Base-by-base conservation (phyloP, 2,888 invertebrate species). In the Bombylius major region DNA sequence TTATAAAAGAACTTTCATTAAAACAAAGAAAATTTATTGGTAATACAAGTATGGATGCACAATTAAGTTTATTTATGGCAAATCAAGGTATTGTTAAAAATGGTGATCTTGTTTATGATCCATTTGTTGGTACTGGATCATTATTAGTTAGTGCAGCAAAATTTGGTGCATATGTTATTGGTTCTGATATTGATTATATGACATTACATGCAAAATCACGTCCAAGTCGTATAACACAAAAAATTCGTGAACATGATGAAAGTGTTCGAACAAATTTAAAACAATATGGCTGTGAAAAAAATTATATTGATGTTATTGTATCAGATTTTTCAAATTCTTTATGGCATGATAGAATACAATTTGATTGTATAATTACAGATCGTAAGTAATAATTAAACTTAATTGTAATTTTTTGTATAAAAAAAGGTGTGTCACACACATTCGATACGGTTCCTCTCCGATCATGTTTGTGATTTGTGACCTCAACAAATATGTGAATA, bases 31-130 rank as follows among this genome's bases (percentile, higher is more conserved):
- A 88, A 72, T 99, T 98, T 72, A 97, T 99, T 66, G 95, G 96
- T 13, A 99, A 98, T 72, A 99, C 99, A 0, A 94, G 93, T 63
- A 99, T 99, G 99, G 98, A 99, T 71, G 88, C 98, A 0, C 89
- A 91, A 65, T 77, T 99, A 7, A 87, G 97, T 0, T 75, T 99
- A 51, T 76, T 99, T 55, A 97, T 97, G 95, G 90, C 95, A 0
- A 99, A 99, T 76, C 87, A 97, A 75, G 95, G 89, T 0, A 78
- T 83, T 71, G 82, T 92, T 6, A 72, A 75, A 54, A 65, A 75
- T 0, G 86, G 86, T 1, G 84, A 88, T 67, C 64, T 98, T 0
- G 83, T 95, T 44, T 78, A 92, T 44, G 99, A 99, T 75, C 98
- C 98, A 0, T 99, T 99, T 76, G 97, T 74, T 8, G 75, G 74